Conservation (phyloP, 2,797 vertebrate species). For the Nyctalus aviator region DNA sequence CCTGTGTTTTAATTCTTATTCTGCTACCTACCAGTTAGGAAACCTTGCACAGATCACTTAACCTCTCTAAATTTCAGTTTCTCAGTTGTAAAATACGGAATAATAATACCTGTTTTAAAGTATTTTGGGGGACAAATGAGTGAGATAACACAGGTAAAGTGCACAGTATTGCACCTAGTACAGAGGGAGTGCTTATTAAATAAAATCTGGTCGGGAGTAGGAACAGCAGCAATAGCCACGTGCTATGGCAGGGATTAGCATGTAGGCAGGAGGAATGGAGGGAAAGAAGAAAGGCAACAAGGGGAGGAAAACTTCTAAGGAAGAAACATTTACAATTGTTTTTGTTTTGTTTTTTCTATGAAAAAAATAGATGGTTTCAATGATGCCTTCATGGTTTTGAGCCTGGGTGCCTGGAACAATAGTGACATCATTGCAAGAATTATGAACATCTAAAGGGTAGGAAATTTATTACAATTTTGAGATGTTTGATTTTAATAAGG, state of each 20-base stretch:
- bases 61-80: background rate
- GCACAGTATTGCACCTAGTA: background rate
- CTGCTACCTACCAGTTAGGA: background rate
- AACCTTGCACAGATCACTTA: background rate
- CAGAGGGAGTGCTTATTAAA: conserved; percentile 2
- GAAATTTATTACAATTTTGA: background rate
- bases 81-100: background rate
- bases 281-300: background rate
- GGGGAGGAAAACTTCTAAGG: background rate
- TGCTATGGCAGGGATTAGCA: background rate
- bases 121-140: background rate
- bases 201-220: background rate
- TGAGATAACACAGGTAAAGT: background rate
- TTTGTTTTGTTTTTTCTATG: background rate
- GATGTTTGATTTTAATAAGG: background rate
- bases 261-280: background rate
- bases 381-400: background rate
- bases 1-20: background rate
- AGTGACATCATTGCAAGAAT: background rate
- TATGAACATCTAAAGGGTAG: background rate
- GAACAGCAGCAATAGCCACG: background rate
- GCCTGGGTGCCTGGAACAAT: background rate
- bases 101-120: background rate
- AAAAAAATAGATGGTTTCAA: background rate
- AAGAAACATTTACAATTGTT: background rate